These are phyloP conservation scores for Marronus borbonicus DNA, from an alignment of 2,888 invertebrate species.

Conservation along the genomic window DNA sequence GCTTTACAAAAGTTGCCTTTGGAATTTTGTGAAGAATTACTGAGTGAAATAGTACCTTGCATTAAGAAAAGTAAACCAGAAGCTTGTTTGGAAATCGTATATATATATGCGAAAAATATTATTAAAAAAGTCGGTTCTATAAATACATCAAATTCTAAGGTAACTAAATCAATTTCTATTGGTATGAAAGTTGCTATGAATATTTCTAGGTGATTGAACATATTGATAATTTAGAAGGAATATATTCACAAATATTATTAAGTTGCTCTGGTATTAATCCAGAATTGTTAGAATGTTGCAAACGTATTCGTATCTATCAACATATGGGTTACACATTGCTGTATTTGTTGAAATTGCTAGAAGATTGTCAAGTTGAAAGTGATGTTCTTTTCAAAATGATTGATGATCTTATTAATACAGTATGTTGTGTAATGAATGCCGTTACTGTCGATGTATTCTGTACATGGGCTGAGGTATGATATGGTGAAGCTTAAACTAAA, in stretches of 20 bases:
- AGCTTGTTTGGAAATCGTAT: conserved; percentile 57
- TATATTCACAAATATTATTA: conserved; percentile 59
- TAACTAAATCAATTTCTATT: conserved; percentile 19
- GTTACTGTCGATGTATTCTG: conserved; percentile 65
- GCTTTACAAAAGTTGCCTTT: conserved; percentile 50
- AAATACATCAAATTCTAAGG: conserved; percentile 39
- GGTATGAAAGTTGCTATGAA: background rate
- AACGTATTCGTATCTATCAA: conserved; percentile 58
- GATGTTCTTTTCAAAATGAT: conserved; percentile 57
- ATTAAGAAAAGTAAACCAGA: conserved; percentile 60
- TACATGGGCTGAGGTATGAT: conserved; percentile 66
- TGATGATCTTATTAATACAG: conserved; percentile 58
- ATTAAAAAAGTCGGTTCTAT: conserved; percentile 44
- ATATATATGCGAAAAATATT: conserved; percentile 56
- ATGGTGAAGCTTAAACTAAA: no score
- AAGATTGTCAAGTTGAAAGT: conserved; percentile 54
- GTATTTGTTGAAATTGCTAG: conserved; percentile 62
- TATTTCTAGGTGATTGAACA: conserved; percentile 58
- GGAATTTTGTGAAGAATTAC: conserved; percentile 49
- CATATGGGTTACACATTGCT: conserved; percentile 64
- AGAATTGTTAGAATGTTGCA: conserved; percentile 59
- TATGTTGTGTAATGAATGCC: conserved; percentile 60
- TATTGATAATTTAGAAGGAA: conserved; percentile 57
- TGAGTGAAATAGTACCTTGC: conserved; percentile 60
- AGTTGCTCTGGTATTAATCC: conserved; percentile 59